A percentile compares a stretch with the other conserved stretches of the same genome.
Conservation (phyloP, 2,113 vertebrate genomes). For the Rhea pennata region DNA sequence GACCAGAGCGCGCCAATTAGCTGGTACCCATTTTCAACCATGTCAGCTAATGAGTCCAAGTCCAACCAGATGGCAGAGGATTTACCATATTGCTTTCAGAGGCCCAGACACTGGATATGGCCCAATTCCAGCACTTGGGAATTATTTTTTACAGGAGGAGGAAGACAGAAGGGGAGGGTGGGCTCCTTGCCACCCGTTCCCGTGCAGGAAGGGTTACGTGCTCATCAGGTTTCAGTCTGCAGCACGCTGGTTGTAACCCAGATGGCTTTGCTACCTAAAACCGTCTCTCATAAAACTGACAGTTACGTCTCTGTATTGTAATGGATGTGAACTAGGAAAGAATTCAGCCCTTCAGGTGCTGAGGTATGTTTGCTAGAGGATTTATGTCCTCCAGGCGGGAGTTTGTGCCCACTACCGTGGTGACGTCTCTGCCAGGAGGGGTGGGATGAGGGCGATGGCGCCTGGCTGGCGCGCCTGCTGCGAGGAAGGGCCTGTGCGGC, state of each 20-base stretch:
- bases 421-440: not conserved
- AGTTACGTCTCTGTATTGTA: not conserved
- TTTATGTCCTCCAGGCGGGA: not conserved
- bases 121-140: not conserved
- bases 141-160: not conserved
- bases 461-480: rapidly evolving
- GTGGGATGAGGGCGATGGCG: not conserved
- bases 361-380: not conserved
- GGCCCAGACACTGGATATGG: not conserved
- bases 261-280: not conserved
- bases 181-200: not conserved
- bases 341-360: not conserved
- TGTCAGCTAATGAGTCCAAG: constrained; percentile 47
- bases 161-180: not conserved
- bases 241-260: not conserved
- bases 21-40: constrained; percentile 8
- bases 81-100: not conserved
- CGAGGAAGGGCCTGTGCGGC: rapidly evolving
- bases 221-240: not conserved
- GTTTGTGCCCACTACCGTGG: not conserved
- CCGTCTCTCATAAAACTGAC: not conserved
- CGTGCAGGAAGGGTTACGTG: not conserved
- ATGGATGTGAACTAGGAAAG: not conserved
- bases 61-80: constrained; percentile 21
- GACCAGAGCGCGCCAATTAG: constrained; percentile 23